Evolutionary conservation across 2,797 vertebrate species (phyloP).

Genomic region (Podarcis siculus): DNA sequence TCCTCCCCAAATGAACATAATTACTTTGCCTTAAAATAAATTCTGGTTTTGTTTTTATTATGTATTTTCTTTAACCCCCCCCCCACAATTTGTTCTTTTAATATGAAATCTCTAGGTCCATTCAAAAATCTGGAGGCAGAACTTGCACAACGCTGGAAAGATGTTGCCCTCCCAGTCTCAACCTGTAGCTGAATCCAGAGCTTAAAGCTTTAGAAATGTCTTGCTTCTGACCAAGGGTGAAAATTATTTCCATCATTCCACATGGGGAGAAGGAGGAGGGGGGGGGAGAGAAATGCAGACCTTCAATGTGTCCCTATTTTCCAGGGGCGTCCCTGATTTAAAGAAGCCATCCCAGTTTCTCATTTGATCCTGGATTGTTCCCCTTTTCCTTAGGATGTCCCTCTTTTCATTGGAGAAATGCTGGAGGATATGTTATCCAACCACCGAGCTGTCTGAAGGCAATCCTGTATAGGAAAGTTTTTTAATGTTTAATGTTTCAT

Average conservation of each 20-base stretch:
- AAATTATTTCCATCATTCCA: background rate
- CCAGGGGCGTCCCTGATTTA: no score
- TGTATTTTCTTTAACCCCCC: background rate
- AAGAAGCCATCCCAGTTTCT: no score
- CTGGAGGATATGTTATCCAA: no score
- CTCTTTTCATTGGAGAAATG: no score
- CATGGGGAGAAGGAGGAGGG: no score
- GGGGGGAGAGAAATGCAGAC: no score
- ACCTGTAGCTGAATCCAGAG: background rate
- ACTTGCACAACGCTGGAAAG: background rate
- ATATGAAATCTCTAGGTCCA: background rate
- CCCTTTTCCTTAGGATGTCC: no score
- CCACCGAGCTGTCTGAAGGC: no score
- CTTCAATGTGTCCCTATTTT: no score
- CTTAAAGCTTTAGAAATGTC: background rate
- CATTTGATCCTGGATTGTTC: no score
- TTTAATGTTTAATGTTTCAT: no score
- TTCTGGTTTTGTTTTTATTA: constrained; percentile 3
- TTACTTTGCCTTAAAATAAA: constrained; percentile 40
- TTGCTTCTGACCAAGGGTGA: background rate
- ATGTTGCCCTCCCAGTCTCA: background rate
- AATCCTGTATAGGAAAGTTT: no score
- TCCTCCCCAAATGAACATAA: constrained; percentile 28
- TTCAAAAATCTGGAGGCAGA: background rate
- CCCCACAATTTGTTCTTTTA: background rate